Evolutionary conservation across 1,140 invertebrate species (phyloP).

Genomic region (Acromyrmex charruanus): DNA sequence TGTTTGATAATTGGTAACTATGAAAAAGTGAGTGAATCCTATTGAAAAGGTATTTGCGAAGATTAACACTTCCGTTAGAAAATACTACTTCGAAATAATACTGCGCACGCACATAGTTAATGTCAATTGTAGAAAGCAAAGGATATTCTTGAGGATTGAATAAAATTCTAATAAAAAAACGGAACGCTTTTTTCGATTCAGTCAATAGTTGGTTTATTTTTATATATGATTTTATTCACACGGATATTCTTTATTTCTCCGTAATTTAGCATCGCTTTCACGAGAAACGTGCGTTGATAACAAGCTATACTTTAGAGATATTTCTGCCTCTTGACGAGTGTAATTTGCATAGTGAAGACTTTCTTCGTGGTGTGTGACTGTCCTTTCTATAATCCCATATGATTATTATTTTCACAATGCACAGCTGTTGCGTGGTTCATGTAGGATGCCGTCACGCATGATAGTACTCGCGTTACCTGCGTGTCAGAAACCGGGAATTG

Average conservation of each 20-base stretch:
- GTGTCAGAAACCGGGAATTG: conserved; percentile 21
- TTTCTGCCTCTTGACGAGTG: conserved; percentile 3
- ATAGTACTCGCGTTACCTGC: conserved; percentile 39
- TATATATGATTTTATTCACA: not conserved
- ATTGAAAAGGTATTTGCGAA: not conserved
- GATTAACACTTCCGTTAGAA: not conserved
- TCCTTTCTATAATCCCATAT: conserved; percentile 37
- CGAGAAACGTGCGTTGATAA: not conserved
- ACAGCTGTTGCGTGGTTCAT: conserved; percentile 27
- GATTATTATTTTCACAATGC: conserved; percentile 61
- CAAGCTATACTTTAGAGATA: conserved; percentile 6
- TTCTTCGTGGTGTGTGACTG: conserved; percentile 10
- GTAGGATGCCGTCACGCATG: conserved; percentile 37
- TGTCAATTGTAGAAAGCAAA: not conserved
- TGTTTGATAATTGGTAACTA: not conserved
- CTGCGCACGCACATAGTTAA: not conserved
- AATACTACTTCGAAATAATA: not conserved
- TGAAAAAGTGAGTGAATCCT: conserved; percentile 41
- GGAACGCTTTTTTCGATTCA: not conserved
- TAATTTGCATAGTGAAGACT: conserved; percentile 20
- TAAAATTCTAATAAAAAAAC: not conserved
- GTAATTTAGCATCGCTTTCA: not conserved
- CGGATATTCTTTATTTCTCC: not conserved
- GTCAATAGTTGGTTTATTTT: not conserved
- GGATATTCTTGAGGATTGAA: not conserved